These are phyloP conservation scores for Sphenodon punctatus DNA, from an alignment of 2,797 vertebrate genomes.

Conservation along the genomic window DNA sequence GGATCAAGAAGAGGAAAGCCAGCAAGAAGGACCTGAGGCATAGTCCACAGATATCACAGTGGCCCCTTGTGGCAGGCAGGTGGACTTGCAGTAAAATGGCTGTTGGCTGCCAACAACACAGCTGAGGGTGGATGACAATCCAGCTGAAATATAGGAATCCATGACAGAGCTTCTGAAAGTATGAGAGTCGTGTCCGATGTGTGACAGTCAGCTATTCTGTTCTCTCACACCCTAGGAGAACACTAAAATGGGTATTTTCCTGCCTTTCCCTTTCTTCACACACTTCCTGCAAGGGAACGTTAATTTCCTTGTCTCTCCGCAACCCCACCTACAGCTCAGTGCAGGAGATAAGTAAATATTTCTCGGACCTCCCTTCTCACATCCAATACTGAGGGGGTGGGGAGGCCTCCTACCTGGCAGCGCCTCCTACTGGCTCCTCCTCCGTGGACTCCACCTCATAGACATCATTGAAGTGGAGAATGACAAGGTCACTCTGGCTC, in stretches of 20 bases:
- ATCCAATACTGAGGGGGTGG: background rate
- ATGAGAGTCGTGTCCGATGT: too few species aligned
- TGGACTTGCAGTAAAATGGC: background rate
- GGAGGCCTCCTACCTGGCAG: conserved; percentile 11
- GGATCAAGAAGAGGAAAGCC: background rate
- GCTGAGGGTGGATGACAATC: background rate
- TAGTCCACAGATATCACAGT: background rate
- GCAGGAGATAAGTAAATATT: background rate
- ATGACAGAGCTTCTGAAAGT: background rate
- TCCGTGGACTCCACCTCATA: conserved; percentile 30
- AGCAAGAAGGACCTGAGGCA: background rate
- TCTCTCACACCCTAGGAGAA: background rate
- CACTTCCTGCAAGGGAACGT: too few species aligned
- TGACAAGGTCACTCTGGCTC: background rate
- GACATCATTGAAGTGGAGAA: conserved; percentile 51
- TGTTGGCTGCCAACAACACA: background rate
- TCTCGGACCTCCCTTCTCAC: too few species aligned
- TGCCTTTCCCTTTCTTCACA: too few species aligned
- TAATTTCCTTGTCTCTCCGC: background rate
- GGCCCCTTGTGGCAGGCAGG: background rate
- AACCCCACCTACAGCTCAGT: background rate
- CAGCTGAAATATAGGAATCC: background rate
- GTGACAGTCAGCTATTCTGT: background rate
- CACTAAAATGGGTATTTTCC: too few species aligned
- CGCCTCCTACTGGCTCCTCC: conserved; percentile 33